These are phyloP conservation scores for Erpobdella octoculata DNA, from an alignment of 2,888 invertebrate genomes.

Conservation along the genomic window DNA sequence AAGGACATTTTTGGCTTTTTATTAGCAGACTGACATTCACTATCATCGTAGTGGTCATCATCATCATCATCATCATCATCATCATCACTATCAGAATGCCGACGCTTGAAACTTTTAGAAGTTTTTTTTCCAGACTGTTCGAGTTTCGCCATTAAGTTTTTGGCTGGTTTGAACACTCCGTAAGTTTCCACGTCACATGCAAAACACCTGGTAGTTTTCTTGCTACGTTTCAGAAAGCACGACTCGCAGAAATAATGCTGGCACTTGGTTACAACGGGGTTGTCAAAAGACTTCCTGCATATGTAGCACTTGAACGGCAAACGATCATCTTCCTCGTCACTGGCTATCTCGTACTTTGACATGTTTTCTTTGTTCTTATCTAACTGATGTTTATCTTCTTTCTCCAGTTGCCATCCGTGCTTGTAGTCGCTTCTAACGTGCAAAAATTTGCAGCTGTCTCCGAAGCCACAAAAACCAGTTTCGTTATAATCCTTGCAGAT, in stretches of 20 bases:
- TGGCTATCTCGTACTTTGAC: conserved; percentile 54
- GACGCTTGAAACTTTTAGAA: no score
- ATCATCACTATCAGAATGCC: neutral
- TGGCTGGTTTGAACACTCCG: conserved; percentile 90
- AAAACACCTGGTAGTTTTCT: conserved; percentile 79
- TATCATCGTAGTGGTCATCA: no score
- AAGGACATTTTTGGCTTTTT: no score
- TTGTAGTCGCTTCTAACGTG: conserved; percentile 98
- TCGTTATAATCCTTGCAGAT: conserved; percentile 99
- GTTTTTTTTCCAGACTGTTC: neutral
- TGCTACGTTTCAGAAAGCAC: conserved; percentile 80
- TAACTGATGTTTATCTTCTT: conserved; percentile 58
- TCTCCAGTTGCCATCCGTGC: conserved; percentile 95
- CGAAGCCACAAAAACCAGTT: conserved; percentile 98
- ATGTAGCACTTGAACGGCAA: conserved; percentile 90
- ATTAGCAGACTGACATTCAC: no score
- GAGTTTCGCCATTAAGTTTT: conserved; percentile 45
- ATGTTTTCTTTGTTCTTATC: conserved; percentile 37
- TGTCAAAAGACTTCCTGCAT: conserved; percentile 75
- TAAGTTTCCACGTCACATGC: conserved; percentile 83
- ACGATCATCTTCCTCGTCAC: conserved; percentile 60
- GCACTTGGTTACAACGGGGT: conserved; percentile 91
- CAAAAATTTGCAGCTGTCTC: conserved; percentile 96
- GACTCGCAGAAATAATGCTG: conserved; percentile 96
- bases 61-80: neutral